Conservation (phyloP, 2,888 invertebrate species). For the Tetranychus truncatus region DNA sequence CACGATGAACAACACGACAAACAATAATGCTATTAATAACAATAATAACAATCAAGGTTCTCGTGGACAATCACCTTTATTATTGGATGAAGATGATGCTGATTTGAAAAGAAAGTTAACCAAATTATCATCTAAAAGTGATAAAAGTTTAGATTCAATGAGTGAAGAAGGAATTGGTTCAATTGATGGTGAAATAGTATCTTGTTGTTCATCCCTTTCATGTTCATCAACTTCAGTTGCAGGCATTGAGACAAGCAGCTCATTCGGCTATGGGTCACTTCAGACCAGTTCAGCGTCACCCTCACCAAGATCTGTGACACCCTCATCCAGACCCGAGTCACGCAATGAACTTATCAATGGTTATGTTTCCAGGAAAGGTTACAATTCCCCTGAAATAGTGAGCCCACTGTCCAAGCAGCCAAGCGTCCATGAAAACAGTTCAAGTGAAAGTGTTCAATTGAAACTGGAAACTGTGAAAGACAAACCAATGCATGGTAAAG, state of each 20-base stretch:
- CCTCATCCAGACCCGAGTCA: not conserved
- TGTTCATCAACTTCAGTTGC: conserved; percentile 7
- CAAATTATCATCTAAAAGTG: not conserved
- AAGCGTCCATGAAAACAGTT: not conserved
- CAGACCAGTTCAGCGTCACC: not conserved
- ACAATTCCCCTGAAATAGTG: not conserved
- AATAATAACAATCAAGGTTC: not conserved
- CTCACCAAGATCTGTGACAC: not conserved
- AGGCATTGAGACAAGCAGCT: not conserved
- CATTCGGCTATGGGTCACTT: conserved; percentile 5
- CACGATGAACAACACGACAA: not conserved
- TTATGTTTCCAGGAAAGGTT: not conserved
- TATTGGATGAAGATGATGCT: not conserved
- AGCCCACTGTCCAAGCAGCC: too few relatives aligned
- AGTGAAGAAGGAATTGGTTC: conserved; percentile 3
- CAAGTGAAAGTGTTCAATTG: not conserved
- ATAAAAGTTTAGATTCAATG: not conserved
- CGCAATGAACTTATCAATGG: not conserved
- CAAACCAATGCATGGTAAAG: not conserved
- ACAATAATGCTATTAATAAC: not conserved
- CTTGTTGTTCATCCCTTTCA: conserved; percentile 9
- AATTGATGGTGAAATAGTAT: not conserved
- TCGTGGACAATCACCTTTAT: not conserved
- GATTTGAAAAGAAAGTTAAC: not conserved
- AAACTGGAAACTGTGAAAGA: not conserved